Base-by-base conservation (phyloP, 2,888 invertebrate species). In the Prosopocoilus inquinatus region DNA sequence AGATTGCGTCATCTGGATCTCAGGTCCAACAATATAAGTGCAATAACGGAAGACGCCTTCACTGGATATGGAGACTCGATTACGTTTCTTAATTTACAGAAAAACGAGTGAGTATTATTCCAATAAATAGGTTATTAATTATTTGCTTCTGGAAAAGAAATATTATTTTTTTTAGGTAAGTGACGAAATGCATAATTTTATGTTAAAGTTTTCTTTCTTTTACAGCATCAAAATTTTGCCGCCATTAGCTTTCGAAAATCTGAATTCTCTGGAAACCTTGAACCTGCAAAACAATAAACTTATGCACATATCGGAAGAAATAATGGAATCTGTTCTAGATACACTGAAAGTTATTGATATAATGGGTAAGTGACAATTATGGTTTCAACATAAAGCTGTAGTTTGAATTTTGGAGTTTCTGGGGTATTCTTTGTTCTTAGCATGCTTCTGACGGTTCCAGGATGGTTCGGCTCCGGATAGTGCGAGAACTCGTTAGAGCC, bases 21-120 rank as follows among this genome's bases (percentile, higher is more conserved):
- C 46, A 85, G 92, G 65, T 87, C 91, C 38, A 95, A 95, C 76
- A 93, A 93, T 76, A 94, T 95, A 64, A 89, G 88, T 12, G 81
- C 83, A 57, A 85, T 95, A 50, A 83, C 85, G 28, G 94, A 94
- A 66, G 93, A 94, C 70, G 91, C 93, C 2, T 94, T 94, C 75
- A 85, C 88, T 5, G 90, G 91, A 46, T 95, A 89, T 70, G 94
- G 94, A 16, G 91, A 92, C 74, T 91, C 92, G 28, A 89, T 95
- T 62, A 94, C 94, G n/a, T 94, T 94, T 78, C 84, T 95, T 28
- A 93, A 93, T 75, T 79, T 95, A 61, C 93, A 94, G 71, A 94
- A 94, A 76, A 94, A 94, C 75, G 88, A 90, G 94, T 94, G 81
- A 88, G 87, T 79, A 11, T 11, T n/a, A 12, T 32, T 3, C 20